phyloP scores from a whole-genome alignment of 1,140 invertebrate genomes.

The Ctenoplectra terminalis region DNA sequence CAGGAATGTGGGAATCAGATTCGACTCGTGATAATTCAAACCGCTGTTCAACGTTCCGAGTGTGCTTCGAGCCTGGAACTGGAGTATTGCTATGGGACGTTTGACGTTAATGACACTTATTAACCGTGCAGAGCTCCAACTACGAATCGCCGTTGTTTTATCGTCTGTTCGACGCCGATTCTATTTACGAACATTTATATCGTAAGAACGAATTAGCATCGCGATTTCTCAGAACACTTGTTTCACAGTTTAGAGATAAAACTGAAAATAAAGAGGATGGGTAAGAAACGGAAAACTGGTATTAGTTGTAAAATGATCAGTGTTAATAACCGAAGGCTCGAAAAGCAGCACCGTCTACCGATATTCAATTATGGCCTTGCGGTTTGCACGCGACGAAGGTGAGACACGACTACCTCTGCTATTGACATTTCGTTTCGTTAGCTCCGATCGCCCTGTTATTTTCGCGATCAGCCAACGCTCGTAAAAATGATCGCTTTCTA shows the following conservation, averaged over 20 bases:
- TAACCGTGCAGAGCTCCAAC: neutral
- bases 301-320: constrained; percentile 68
- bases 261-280: neutral
- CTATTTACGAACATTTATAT: neutral
- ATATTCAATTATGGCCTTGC: constrained; percentile 65
- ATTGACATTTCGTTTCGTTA: constrained; percentile 61
- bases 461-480: constrained; percentile 36
- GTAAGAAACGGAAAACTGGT: neutral
- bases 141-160: neutral
- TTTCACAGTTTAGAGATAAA: no score
- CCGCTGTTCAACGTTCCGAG: neutral
- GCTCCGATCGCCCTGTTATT: constrained; percentile 43
- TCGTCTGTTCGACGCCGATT: neutral
- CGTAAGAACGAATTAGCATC: neutral
- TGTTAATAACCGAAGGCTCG: constrained; percentile 63
- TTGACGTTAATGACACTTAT: constrained; percentile 2
- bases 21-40: constrained; percentile 9
- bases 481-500: constrained; percentile 55
- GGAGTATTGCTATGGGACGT: no score
- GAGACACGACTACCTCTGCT: constrained; percentile 60
- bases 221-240: neutral
- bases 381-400: constrained; percentile 58
- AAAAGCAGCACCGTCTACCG: constrained; percentile 52
- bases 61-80: neutral
- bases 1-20: constrained; percentile 20